Evolutionary conservation across 2,113 vertebrate species (phyloP).

Genomic region (Mystacornis crossleyi): DNA sequence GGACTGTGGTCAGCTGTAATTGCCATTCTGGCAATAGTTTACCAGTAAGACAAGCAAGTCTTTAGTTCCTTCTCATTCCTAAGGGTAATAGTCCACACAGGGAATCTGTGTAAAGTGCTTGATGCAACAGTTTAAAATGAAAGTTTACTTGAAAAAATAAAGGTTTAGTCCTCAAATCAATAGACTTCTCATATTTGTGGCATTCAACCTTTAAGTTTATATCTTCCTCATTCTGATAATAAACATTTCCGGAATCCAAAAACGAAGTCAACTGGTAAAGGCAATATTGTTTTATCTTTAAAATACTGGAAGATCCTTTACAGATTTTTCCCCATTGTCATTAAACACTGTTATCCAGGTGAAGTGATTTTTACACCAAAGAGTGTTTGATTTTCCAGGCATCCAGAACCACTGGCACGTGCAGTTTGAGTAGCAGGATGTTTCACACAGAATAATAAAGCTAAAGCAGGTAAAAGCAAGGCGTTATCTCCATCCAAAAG

Average conservation of each 20-base stretch:
- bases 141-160: background rate
- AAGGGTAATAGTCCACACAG: background rate
- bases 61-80: background rate
- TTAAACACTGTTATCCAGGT: background rate
- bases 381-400: background rate
- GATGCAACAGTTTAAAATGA: background rate
- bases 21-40: background rate
- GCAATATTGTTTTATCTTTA: background rate
- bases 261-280: background rate
- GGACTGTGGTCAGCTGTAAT: background rate
- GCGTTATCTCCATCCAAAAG: background rate
- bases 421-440: background rate
- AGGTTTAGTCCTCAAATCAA: background rate
- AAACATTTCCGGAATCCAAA: background rate
- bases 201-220: background rate
- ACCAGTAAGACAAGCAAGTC: background rate
- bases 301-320: background rate
- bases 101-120: background rate
- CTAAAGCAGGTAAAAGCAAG: background rate
- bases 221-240: background rate
- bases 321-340: background rate
- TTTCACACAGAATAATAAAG: background rate
- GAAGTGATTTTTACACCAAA: background rate
- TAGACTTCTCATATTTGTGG: background rate
- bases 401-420: background rate